Conservation (phyloP, 1,140 invertebrate genomes). For the Octopus sinensis region DNA sequence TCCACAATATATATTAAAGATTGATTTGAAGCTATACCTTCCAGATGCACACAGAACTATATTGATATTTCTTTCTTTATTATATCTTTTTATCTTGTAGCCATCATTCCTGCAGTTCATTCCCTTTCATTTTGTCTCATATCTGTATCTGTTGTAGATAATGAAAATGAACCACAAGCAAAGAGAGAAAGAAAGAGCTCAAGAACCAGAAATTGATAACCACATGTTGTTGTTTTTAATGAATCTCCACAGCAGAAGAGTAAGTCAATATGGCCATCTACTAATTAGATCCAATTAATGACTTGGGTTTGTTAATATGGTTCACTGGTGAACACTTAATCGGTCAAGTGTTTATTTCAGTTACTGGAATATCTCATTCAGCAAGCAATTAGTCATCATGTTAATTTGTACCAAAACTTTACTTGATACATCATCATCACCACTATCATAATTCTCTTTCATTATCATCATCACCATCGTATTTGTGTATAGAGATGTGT, state of each 20-base stretch:
- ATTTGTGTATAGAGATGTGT: background rate
- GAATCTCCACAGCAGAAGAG: constrained; percentile 58
- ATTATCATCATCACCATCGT: background rate
- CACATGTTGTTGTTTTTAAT: constrained; percentile 64
- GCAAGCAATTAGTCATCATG: no score
- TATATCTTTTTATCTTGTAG: no score
- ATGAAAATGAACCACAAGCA: constrained; percentile 60
- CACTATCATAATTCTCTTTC: constrained; percentile 10
- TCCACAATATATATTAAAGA: no score
- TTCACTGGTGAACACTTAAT: no score
- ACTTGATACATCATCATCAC: no score
- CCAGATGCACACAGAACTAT: no score
- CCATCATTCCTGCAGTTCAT: background rate
- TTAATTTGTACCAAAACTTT: no score
- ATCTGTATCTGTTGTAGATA: constrained; percentile 34
- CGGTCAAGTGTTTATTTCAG: no score
- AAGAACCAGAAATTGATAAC: constrained; percentile 60
- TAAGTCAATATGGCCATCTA: constrained; percentile 34
- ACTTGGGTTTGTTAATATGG: no score
- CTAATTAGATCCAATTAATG: background rate
- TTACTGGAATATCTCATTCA: no score
- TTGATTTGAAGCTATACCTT: no score
- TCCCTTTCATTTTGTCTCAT: constrained; percentile 12
- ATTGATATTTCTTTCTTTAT: no score
- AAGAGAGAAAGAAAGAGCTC: constrained; percentile 54